phyloP scores from a whole-genome alignment of 2,888 invertebrate genomes.

The Dasysyrphus albostriatus region DNA sequence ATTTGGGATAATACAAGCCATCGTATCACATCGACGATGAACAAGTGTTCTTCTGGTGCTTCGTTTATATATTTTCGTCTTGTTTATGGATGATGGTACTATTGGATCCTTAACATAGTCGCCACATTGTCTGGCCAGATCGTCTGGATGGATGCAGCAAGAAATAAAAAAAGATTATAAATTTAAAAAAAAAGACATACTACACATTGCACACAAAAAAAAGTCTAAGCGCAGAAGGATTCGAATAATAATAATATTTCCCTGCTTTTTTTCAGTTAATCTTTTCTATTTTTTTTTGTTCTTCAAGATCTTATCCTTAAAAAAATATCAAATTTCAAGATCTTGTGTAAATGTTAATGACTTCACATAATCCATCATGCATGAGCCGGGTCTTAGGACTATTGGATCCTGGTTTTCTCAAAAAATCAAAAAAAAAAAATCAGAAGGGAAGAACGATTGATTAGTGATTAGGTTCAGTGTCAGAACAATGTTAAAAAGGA shows the following conservation, averaged over 20 bases:
- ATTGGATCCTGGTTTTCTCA: not conserved
- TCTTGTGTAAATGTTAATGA: conserved; percentile 76
- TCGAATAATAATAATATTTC: conserved; percentile 39
- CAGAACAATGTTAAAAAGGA: conserved; percentile 36
- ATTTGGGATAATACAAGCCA: conserved; percentile 65
- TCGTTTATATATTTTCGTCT: conserved; percentile 5
- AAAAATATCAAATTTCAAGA: conserved; percentile 75
- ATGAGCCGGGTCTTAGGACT: conserved; percentile 46
- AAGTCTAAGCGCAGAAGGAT: conserved; percentile 60
- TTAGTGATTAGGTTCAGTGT: conserved; percentile 73
- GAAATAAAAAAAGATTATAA: conserved; percentile 15
- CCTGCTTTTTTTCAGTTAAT: conserved; percentile 47
- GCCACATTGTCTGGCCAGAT: conserved; percentile 74
- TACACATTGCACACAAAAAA: conserved; percentile 40
- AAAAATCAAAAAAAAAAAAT: not conserved
- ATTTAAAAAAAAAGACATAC: conserved; percentile 53
- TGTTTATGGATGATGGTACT: conserved; percentile 15
- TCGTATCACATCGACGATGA: conserved; percentile 38
- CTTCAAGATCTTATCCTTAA: conserved; percentile 43
- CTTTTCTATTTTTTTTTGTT: conserved; percentile 31
- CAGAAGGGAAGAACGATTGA: conserved; percentile 51
- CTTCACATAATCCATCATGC: conserved; percentile 75
- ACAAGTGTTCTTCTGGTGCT: conserved; percentile 64
- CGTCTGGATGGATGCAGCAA: conserved; percentile 49
- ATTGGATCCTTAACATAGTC: conserved; percentile 62